Conservation (phyloP, 1,140 invertebrate species). For the Drosophila auraria region DNA sequence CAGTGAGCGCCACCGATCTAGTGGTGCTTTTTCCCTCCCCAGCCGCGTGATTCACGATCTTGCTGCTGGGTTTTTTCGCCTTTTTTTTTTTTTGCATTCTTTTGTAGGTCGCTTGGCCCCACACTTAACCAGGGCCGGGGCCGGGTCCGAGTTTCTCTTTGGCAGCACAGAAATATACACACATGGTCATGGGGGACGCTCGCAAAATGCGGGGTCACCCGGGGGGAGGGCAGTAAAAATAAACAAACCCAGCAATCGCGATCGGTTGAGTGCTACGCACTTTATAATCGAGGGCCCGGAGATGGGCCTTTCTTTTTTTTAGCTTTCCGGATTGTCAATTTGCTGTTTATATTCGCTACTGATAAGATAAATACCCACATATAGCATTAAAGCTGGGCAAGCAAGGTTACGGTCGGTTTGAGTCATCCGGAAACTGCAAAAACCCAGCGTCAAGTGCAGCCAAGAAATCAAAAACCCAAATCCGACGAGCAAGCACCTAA, state of each 20-base stretch:
- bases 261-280: constrained; percentile 13
- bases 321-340: constrained; percentile 19
- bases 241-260: constrained; percentile 12
- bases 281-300: constrained; percentile 11
- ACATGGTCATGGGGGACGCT: background rate
- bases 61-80: constrained; percentile 37
- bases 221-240: background rate
- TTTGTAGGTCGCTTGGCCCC: constrained; percentile 34
- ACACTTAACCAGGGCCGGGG: constrained; percentile 23
- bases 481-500: background rate
- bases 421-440: constrained; percentile 26
- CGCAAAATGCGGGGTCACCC: constrained; percentile 12
- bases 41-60: constrained; percentile 31
- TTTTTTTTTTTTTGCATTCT: constrained; percentile 35
- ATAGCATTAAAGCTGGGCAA: background rate
- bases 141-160: constrained; percentile 40
- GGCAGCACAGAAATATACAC: background rate
- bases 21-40: constrained; percentile 12
- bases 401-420: constrained; percentile 8
- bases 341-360: constrained; percentile 4
- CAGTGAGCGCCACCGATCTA: background rate
- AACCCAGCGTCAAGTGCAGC: background rate
- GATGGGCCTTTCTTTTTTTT: constrained; percentile 3
- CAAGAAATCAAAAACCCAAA: constrained; percentile 19
- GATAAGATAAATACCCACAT: constrained; percentile 25